Conservation (phyloP, 2,888 invertebrate genomes). For the Drosophila differens region DNA sequence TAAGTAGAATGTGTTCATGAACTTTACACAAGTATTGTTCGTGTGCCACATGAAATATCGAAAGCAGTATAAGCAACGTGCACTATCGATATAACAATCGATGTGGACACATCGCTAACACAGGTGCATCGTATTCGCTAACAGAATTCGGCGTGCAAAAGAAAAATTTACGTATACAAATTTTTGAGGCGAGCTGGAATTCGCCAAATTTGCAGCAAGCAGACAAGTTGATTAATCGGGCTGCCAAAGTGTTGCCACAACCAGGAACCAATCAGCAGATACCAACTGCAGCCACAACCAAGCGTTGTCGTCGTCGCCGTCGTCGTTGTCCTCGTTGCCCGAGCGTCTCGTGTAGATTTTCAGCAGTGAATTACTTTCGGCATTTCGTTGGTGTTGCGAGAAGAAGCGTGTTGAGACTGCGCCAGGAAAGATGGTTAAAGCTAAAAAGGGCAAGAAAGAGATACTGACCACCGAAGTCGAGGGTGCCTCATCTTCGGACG, state of each 20-base stretch:
- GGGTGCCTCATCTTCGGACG: slow-evolving; percentile 87
- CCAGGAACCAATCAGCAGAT: slow-evolving; percentile 6
- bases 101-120: slow-evolving; percentile 27
- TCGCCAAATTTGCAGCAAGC: slow-evolving; percentile 16
- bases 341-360: slow-evolving; percentile 70
- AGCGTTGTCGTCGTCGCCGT: slow-evolving; percentile 19
- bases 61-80: neutral
- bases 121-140: slow-evolving; percentile 61
- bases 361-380: slow-evolving; percentile 74
- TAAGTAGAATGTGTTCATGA: neutral
- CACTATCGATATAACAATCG: slow-evolving; percentile 16
- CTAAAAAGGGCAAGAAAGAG: slow-evolving; percentile 93
- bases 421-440: slow-evolving; percentile 89
- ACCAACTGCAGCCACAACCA: slow-evolving; percentile 19
- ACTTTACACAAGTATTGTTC: neutral
- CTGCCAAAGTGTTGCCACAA: slow-evolving; percentile 19
- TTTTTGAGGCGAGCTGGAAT: slow-evolving; percentile 20
- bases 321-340: slow-evolving; percentile 36
- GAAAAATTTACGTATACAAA: slow-evolving; percentile 29
- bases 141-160: slow-evolving; percentile 57
- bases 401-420: slow-evolving; percentile 85
- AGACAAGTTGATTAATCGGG: slow-evolving; percentile 23
- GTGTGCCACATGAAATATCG: neutral
- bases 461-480: slow-evolving; percentile 84
- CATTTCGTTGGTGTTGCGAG: slow-evolving; percentile 70